phyloP scores from a whole-genome alignment of 2,888 invertebrate genomes.

The Chydorus sphaericus region DNA sequence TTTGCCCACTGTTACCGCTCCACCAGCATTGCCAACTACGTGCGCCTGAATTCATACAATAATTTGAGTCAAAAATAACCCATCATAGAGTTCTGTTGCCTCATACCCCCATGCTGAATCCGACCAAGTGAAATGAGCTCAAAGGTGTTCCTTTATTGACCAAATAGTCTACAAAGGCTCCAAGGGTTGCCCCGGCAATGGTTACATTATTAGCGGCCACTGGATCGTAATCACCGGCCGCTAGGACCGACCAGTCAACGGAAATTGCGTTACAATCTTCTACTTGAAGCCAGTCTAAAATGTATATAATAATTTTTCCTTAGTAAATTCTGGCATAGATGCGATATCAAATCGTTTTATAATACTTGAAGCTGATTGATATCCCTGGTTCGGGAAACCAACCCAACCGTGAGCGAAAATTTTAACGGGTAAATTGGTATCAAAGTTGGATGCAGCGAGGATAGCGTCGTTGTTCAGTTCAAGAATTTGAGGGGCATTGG shows the following conservation, averaged over 20 bases:
- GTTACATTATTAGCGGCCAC: not conserved
- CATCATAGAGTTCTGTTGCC: too few species aligned
- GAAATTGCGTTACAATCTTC: conserved; percentile 9
- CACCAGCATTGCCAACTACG: conserved; percentile 45
- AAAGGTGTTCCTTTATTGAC: conserved; percentile 40
- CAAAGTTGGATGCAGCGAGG: not conserved
- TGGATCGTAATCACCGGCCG: not conserved
- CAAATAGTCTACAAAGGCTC: conserved; percentile 38
- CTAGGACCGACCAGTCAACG: conserved; percentile 6
- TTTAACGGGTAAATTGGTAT: conserved; percentile 7
- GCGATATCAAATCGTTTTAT: not conserved
- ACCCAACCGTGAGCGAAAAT: conserved; percentile 15
- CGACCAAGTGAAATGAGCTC: conserved; percentile 41
- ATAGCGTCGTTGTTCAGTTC: not conserved
- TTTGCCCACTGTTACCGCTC: not conserved
- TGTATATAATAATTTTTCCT: not conserved
- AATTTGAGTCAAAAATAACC: not conserved
- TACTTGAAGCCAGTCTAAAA: not conserved
- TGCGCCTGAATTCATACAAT: conserved; percentile 30
- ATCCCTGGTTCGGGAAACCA: not conserved
- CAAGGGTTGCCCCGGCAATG: not conserved
- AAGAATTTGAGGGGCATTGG: not conserved
- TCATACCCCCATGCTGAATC: conserved; percentile 43
- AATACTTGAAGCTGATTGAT: not conserved
- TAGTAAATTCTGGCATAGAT: not conserved